Evolutionary conservation across 2,797 vertebrate species (phyloP), one percentile per base, ranked within the genome.

Genomic region (Poeciliopsis turneri): DNA sequence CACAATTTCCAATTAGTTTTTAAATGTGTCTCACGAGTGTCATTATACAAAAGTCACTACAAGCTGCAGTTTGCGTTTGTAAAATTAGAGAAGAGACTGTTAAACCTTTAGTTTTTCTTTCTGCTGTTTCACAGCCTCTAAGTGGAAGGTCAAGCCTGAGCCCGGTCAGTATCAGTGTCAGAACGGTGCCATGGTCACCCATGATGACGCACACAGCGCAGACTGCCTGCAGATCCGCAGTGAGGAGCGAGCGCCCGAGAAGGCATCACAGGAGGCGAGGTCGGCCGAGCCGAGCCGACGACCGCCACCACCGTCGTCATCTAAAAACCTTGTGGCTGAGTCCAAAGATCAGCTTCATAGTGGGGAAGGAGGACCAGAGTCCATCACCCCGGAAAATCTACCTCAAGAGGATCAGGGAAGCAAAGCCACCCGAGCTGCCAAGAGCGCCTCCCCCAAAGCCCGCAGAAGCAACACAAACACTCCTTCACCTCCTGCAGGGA

Each of bases 211-310:
- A 4, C 93, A 94, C 78, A 91, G 85, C 0, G 83, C 89, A 75
- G 95, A 96, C 87, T 96, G 95, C 90, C 94, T 95, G 83, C 96
- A 97, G 82, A 95, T 96, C 76, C 91, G 90, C 79, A 93, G 91
- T 5, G 91, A 93, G 81, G 95, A 95, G 18, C 92, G 87, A 71
- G 87, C 76, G 8, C 10, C 83, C 0, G 95, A 96, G 43, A 94
- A 84, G 80, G 92, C 83, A 10, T 23, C 87, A 0, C 95, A 90
- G 78, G 94, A 95, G 53, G 61, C 47, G 46, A 93, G 72, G 82
- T 59, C 85, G 0, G 82, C 79, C 0, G 95, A 94, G 23, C 78
- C 83, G 0, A 91, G 88, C 87, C 86, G 92, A 18, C 92, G 91
- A 64, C 80, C 87, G 23, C 36, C 64, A 68, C 64, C 36, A 0